A percentile compares a stretch with the other conserved stretches of the same genome.
Conservation (phyloP, 2,113 vertebrate genomes). For the Macquaria ambigua region DNA sequence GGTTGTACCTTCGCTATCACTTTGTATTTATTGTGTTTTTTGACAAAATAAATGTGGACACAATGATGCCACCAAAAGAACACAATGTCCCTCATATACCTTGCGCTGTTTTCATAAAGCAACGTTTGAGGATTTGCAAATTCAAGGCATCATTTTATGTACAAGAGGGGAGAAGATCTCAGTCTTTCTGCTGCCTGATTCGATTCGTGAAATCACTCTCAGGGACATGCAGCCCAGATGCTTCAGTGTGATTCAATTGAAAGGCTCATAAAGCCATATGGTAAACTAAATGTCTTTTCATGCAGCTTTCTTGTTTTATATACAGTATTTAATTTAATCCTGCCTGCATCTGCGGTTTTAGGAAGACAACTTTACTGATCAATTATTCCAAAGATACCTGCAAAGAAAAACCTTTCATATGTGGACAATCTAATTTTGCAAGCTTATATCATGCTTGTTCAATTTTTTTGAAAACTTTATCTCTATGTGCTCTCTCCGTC, state of each 20-base stretch:
- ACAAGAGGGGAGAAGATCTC: background rate
- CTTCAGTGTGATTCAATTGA: background rate
- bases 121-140: background rate
- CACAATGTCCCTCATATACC: background rate
- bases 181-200: background rate
- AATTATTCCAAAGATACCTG: background rate
- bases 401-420: too few species aligned
- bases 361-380: background rate
- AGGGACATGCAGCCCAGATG: background rate
- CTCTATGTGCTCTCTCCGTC: background rate
- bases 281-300: background rate
- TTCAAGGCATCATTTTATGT: background rate
- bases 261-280: constrained; percentile 4
- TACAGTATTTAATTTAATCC: background rate
- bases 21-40: background rate
- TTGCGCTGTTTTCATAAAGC: background rate
- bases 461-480: background rate
- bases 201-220: background rate
- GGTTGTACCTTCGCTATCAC: background rate
- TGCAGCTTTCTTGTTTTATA: constrained; percentile 8
- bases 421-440: background rate
- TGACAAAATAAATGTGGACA: background rate
- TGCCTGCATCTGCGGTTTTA: background rate
- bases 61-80: background rate
- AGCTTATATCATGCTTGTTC: background rate